These are phyloP conservation scores for Palaemon carinicauda DNA, from an alignment of 1,140 invertebrate genomes.

Conservation along the genomic window DNA sequence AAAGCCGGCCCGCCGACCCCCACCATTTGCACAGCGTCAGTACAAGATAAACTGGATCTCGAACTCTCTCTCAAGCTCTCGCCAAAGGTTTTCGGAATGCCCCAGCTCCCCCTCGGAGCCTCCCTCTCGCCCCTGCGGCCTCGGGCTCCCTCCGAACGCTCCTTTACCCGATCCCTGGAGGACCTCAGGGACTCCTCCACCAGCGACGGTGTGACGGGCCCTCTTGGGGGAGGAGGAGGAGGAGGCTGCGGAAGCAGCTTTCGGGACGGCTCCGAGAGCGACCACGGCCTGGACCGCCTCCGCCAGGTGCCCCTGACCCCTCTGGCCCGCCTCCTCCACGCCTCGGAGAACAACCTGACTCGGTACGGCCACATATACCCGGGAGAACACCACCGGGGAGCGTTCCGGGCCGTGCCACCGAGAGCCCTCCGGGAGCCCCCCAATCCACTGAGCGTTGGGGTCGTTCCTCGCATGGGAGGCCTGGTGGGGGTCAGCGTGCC, in stretches of 20 bases:
- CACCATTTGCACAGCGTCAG: neutral
- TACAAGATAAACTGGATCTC: conserved; percentile 33
- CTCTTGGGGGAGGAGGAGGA: conserved; percentile 43
- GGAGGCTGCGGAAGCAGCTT: conserved; percentile 48
- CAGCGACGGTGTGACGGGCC: conserved; percentile 52
- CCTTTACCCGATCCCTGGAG: conserved; percentile 60
- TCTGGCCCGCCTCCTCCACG: conserved; percentile 51
- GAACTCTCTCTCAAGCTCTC: conserved; percentile 58
- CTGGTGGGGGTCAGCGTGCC: conserved; percentile 25
- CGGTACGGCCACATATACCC: conserved; percentile 39
- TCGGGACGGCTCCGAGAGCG: conserved; percentile 59
- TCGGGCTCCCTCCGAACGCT: conserved; percentile 61
- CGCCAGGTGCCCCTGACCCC: conserved; percentile 42
- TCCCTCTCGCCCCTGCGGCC: conserved; percentile 35
- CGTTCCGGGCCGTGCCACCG: conserved; percentile 31
- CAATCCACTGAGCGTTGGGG: neutral
- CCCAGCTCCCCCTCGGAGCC: conserved; percentile 27
- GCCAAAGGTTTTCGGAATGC: conserved; percentile 58
- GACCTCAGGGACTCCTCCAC: conserved; percentile 60
- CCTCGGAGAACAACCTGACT: conserved; percentile 56
- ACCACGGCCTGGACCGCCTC: conserved; percentile 57
- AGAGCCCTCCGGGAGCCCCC: conserved; percentile 5
- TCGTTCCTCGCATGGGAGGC: conserved; percentile 29
- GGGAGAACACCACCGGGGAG: conserved; percentile 20
- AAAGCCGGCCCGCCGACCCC: conserved; percentile 44